Evolutionary conservation across 2,113 vertebrate genomes (phyloP), one percentile per base, ranked within the genome.

Genomic region (Oreochromis tanganicae): DNA sequence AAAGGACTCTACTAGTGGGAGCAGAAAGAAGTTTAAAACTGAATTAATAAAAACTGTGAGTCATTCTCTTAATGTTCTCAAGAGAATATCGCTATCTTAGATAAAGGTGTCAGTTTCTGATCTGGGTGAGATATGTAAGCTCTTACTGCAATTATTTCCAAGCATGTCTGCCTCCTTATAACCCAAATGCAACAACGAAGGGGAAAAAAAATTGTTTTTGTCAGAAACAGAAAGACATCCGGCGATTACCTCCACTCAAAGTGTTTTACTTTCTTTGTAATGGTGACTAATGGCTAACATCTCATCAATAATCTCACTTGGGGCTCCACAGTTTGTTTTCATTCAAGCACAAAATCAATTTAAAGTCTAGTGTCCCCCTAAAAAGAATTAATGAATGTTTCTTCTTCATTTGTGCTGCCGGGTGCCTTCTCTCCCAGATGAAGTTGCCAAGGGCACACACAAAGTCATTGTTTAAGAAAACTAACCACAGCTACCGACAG

Each of bases 231-330:
- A 1, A 46, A 57, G 14, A 41, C 68, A 41, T 78, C 68, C n/a
- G 12, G 54, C 13, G 7, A 61, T 38, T 48, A 17, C 61, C 17
- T 24, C 16, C 10, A 41, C 14, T 56, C n/a, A 43, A 6, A 75
- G 57, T 38, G 29, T 82, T 56, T 36, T 16, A 14, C 61, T 32
- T 17, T 7, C 52, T 80, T 29, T 2, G 13, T 84, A 78, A 88
- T 16, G 61, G 27, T 83, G 82, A 90, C n/a, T 41, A 86, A 89
- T 78, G 32, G 4, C 68, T 12, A 16, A 48, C n/a, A 4, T 82
- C 5, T 9, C 41, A 36, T 84, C 48, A 32, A 50, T 85, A 19
- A 61, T 57, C 55, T 86, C 66, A 68, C 21, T 75, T 29, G 24
- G 43, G 43, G 38, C 32, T 36, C 36, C 16, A 9, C 24, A 8